Conservation (phyloP, 2,113 vertebrate species). For the Mormyrus lacerda region DNA sequence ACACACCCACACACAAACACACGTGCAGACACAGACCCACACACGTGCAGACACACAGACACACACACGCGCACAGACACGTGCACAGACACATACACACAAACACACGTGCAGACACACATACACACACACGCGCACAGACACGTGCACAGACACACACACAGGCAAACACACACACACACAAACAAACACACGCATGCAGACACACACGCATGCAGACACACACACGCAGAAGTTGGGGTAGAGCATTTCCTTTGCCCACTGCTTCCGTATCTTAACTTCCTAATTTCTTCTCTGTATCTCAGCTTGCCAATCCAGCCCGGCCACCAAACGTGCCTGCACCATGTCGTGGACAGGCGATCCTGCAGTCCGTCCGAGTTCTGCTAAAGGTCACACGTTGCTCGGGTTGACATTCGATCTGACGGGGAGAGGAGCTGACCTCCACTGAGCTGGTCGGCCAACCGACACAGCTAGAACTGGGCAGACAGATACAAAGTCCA, state of each 20-base stretch:
- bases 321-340: too few species aligned
- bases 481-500: constrained; percentile 3
- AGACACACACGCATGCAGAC: too few species aligned
- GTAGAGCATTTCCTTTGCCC: neutral
- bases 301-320: neutral
- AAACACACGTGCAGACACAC: neutral
- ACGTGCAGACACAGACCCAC: too few species aligned
- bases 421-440: neutral
- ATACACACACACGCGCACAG: neutral
- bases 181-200: neutral
- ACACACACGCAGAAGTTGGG: neutral
- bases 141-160: too few species aligned
- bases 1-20: too few species aligned
- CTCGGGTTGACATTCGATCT: neutral
- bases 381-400: neutral
- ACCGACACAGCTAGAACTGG: neutral
- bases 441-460: neutral
- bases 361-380: neutral
- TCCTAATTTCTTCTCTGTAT: neutral
- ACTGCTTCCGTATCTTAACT: neutral
- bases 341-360: neutral
- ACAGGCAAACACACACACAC: too few species aligned
- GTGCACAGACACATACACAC: neutral
- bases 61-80: too few species aligned
- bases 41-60: neutral